A percentile compares a stretch with the other conserved stretches of the same genome.
These are phyloP conservation scores for Diabrotica balteata DNA, from an alignment of 2,888 invertebrate species.

Conservation along the genomic window DNA sequence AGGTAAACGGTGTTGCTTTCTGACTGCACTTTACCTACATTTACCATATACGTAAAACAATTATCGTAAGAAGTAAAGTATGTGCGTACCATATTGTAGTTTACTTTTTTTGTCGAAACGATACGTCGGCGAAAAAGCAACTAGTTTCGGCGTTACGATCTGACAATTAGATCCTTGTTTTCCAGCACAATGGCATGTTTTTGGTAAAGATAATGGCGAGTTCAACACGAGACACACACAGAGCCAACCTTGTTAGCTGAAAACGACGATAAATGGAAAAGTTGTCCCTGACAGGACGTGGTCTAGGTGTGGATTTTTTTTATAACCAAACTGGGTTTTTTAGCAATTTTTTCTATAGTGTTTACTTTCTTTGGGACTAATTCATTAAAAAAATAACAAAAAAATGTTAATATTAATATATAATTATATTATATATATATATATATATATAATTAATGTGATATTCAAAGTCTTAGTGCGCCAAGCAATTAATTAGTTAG, in stretches of 20 bases:
- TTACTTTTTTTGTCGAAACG: not conserved
- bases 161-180: conserved; percentile 43
- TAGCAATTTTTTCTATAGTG: too few species aligned
- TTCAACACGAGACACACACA: conserved; percentile 30
- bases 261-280: conserved; percentile 18
- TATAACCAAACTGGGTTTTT: conserved; percentile 10
- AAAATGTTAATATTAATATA: too few species aligned
- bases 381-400: too few species aligned
- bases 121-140: conserved; percentile 29
- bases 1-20: too few species aligned
- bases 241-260: conserved; percentile 30
- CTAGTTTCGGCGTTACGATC: conserved; percentile 33
- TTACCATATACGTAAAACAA: conserved; percentile 5
- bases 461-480: too few species aligned
- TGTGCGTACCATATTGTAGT: not conserved
- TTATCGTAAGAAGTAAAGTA: not conserved
- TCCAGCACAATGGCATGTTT: conserved; percentile 40
- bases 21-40: not conserved
- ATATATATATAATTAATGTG: too few species aligned
- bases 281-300: too few species aligned
- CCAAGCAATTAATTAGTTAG: too few species aligned
- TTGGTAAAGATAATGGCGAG: conserved; percentile 40
- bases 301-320: conserved; percentile 10
- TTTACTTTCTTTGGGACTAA: too few species aligned
- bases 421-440: too few species aligned